A percentile compares a stretch with the other conserved stretches of the same genome.
phyloP scores from a whole-genome alignment of 2,888 invertebrate genomes.

The Exephanes ischioxanthus region DNA sequence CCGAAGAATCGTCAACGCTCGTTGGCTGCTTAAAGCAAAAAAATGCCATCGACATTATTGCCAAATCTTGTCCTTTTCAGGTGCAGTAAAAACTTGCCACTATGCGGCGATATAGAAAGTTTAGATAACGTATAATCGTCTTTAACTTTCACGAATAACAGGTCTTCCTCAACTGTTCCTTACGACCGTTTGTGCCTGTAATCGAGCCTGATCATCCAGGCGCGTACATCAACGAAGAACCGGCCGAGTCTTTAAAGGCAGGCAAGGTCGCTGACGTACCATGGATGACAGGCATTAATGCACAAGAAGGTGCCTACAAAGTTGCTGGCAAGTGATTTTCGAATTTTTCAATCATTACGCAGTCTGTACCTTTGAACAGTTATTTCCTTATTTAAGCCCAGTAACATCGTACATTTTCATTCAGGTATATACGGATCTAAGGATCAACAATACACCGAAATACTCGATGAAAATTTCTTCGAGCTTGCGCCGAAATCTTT shows the following conservation, averaged over 20 bases:
- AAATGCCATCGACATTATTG: background rate
- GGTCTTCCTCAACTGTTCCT: too few relatives aligned
- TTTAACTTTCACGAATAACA: background rate
- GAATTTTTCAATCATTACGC: too few relatives aligned
- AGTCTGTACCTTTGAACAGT: too few relatives aligned
- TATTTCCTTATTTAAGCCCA: background rate
- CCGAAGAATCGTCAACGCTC: background rate
- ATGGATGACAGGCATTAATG: constrained; percentile 91
- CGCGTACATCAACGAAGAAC: constrained; percentile 90
- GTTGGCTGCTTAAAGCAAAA: background rate
- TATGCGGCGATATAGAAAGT: background rate
- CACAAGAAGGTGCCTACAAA: constrained; percentile 90
- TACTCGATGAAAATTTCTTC: constrained; percentile 87
- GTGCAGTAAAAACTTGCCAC: background rate
- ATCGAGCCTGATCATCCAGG: constrained; percentile 89
- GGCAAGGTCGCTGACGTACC: constrained; percentile 87
- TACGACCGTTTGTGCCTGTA: constrained; percentile 90
- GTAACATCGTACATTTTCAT: background rate
- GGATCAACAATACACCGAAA: constrained; percentile 85
- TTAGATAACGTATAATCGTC: background rate
- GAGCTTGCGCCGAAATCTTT: constrained; percentile 87
- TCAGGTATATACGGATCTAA: constrained; percentile 81
- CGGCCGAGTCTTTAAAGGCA: constrained; percentile 85
- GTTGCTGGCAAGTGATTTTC: constrained; percentile 86
- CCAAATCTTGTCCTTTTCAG: background rate